Evolutionary conservation across 1,140 invertebrate genomes (phyloP), one percentile per base, ranked within the genome.

Genomic region (Eulimnadia texana): DNA sequence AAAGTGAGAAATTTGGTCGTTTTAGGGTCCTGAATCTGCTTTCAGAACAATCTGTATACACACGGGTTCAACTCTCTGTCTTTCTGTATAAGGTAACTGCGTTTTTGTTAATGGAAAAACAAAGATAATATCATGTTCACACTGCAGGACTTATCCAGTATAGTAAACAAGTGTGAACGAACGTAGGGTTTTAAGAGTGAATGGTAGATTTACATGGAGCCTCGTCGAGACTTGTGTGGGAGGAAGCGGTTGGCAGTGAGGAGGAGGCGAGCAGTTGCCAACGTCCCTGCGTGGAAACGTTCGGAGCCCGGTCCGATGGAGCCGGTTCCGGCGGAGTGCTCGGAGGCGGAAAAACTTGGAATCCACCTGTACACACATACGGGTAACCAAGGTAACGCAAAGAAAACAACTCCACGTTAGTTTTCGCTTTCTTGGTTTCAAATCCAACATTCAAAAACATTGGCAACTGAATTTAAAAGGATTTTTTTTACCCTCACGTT

Each of bases 321-420:
- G 85, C 85, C 63, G 85, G 86, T 73, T 88, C 85, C 54, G 86
- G 85, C 33, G 85, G 84, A 61, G 84, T 87, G 65, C 82, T 85
- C 52, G 85, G 84, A 64, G 83, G 84, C 65, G 86, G 85, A 71
- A 86, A 89, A 60, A 86, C 85, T 71, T 84, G 84, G 72, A 88
- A 86, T 69, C 84, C 85, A 84, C 71, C 64, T 22, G 22, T 27
- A 25, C 22, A 33, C 29, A 19, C 24, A 51, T 23, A 3, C 19
- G 50, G 50, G 50, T 22, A 51, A 51, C 20, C 20, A 51, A 51
- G 50, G 50, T 22, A 22, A 22, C 27, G 22, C 22, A 29, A 29
- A 10, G n/a, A n/a, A 29, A 16, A 22, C 19, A 24, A 19, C 6
- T 6, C 19, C 19, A 53, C 51, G 11, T 28, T 33, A n/a, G 16